A percentile compares a stretch with the other conserved stretches of the same genome.
Evolutionary conservation across 2,888 invertebrate species (phyloP).

Genomic region (Byasa hedistus): DNA sequence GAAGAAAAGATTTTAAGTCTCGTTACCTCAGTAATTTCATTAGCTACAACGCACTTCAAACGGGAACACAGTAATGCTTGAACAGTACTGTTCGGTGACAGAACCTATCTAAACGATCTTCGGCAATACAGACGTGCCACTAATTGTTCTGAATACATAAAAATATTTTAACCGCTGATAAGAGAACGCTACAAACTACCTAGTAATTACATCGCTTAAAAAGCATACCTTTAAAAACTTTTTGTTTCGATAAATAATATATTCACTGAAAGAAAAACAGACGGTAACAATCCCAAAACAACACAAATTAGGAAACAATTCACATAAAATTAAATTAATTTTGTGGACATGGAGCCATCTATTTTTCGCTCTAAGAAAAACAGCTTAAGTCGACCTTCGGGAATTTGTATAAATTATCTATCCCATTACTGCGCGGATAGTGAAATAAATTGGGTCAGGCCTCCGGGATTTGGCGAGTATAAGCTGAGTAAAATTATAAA

Average conservation of each 20-base stretch:
- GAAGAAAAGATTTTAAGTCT: too few relatives aligned
- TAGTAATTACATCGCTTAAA: too few relatives aligned
- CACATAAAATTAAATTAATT: too few relatives aligned
- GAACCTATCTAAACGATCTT: too few relatives aligned
- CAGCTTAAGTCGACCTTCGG: conserved; percentile 12
- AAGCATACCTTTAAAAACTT: not conserved
- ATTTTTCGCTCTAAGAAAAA: conserved; percentile 16
- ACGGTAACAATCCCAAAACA: not conserved
- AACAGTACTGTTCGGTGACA: too few relatives aligned
- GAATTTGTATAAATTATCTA: conserved; percentile 29
- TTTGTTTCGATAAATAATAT: not conserved
- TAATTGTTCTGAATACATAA: too few relatives aligned
- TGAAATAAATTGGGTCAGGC: conserved; percentile 41
- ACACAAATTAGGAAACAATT: not conserved
- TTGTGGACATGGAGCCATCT: not conserved
- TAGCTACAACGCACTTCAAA: too few relatives aligned
- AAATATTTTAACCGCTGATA: too few relatives aligned
- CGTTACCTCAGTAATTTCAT: too few relatives aligned
- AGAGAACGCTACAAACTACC: too few relatives aligned
- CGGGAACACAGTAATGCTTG: too few relatives aligned
- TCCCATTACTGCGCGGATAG: conserved; percentile 40
- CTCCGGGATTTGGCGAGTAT: conserved; percentile 14
- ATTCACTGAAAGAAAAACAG: not conserved
- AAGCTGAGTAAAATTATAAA: conserved; percentile 17
- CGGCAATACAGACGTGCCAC: too few relatives aligned